phyloP scores from a whole-genome alignment of 2,113 vertebrate genomes.

The Thermophis baileyi region DNA sequence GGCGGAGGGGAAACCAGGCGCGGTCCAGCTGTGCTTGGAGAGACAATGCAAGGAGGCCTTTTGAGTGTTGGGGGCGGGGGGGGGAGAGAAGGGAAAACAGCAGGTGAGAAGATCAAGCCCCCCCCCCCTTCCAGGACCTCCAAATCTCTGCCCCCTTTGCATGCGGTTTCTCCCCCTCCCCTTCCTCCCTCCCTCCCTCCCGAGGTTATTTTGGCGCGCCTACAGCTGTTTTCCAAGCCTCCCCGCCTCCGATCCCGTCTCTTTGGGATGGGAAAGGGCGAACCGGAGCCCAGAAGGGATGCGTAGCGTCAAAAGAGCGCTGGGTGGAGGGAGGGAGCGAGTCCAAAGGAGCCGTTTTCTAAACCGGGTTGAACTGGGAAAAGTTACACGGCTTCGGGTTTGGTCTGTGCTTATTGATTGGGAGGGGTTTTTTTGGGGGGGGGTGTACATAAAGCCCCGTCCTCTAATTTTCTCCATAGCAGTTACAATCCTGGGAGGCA shows the following conservation, averaged over 20 bases:
- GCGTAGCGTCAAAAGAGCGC: not conserved
- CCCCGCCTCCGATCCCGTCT: no score
- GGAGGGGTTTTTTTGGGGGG: no score
- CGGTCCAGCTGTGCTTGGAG: not conserved
- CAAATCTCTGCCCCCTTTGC: not conserved
- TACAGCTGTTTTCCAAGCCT: not conserved
- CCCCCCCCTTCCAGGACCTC: no score
- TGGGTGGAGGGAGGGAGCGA: no score
- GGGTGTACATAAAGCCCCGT: not conserved
- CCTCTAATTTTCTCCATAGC: not conserved
- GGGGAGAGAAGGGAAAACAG: not conserved
- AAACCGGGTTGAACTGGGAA: not conserved
- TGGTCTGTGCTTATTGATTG: not conserved
- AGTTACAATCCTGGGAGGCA: not conserved
- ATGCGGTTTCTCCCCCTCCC: not conserved
- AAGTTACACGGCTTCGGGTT: not conserved
- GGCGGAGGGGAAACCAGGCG: not conserved
- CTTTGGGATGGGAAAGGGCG: not conserved
- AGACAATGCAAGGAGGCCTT: not conserved
- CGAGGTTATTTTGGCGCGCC: not conserved
- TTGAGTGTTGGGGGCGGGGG: not conserved
- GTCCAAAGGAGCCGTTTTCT: not conserved
- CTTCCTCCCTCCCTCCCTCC: no score
- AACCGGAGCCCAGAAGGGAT: not conserved
- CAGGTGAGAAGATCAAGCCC: not conserved